phyloP scores from a whole-genome alignment of 2,113 vertebrate species.

The Haplochromis vanheusdeni region DNA sequence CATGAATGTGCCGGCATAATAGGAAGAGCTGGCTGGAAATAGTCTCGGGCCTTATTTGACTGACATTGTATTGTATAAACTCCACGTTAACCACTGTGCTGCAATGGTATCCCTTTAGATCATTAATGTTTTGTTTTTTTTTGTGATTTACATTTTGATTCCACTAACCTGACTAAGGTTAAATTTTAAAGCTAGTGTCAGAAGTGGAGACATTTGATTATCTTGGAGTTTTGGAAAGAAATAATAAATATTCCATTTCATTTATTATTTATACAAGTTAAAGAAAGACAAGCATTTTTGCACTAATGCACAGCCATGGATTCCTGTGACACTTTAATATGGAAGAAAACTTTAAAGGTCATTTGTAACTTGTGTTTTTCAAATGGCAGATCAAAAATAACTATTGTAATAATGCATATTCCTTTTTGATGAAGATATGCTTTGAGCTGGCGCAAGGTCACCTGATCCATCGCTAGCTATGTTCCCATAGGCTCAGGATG shows the following conservation, averaged over 20 bases:
- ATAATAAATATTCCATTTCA: neutral
- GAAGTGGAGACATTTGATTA: neutral
- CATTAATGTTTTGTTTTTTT: neutral
- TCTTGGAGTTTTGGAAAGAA: neutral
- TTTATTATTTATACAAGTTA: neutral
- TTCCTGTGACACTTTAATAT: neutral
- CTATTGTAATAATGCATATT: neutral
- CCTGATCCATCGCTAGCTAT: neutral
- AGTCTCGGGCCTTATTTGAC: neutral
- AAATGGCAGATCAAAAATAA: neutral
- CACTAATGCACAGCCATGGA: neutral
- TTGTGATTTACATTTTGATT: neutral
- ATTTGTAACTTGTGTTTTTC: neutral
- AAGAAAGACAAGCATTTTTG: neutral
- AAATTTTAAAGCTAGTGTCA: neutral
- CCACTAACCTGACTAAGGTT: neutral
- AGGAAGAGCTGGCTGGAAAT: neutral
- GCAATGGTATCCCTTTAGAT: neutral
- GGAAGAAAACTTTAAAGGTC: neutral
- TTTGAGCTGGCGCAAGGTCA: neutral
- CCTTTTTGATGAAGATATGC: neutral
- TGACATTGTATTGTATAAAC: neutral
- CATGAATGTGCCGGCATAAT: neutral
- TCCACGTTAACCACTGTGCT: neutral
- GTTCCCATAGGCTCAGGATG: neutral